Evolutionary conservation across 1,140 invertebrate genomes (phyloP).

Genomic region (Cherax destructor): DNA sequence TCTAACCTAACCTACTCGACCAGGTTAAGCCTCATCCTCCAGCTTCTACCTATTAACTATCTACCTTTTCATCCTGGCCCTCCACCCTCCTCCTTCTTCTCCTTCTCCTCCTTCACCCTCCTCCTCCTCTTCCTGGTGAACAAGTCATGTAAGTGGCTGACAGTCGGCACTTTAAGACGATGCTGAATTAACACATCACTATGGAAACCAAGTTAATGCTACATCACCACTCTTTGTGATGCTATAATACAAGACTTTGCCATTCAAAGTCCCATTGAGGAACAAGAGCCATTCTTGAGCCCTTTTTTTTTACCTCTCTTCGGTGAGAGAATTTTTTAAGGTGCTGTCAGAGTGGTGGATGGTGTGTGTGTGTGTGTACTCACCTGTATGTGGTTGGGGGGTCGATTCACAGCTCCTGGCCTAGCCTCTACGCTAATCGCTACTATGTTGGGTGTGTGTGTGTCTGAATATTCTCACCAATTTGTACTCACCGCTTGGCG

Average conservation of each 20-base stretch:
- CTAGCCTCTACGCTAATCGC: no score
- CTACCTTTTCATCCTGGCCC: background rate
- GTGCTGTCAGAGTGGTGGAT: background rate
- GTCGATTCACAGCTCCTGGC: no score
- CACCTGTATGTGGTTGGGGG: background rate
- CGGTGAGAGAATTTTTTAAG: background rate
- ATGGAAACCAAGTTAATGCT: slow-evolving; percentile 21
- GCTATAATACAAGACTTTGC: slow-evolving; percentile 18
- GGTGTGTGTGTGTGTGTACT: background rate
- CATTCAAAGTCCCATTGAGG: background rate
- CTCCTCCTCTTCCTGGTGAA: background rate
- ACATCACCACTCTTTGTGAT: slow-evolving; percentile 30
- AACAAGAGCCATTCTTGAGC: background rate
- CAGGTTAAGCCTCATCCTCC: background rate
- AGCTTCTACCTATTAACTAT: background rate
- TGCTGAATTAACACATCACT: slow-evolving; percentile 31
- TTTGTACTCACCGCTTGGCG: no score
- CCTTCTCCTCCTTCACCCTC: background rate
- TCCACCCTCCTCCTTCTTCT: background rate
- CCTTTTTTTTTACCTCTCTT: slow-evolving; percentile 6
- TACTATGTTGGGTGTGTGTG: slow-evolving; percentile 3
- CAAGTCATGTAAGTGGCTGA: slow-evolving; percentile 41
- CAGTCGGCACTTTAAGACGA: slow-evolving; percentile 11
- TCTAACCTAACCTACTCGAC: background rate
- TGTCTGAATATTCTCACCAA: background rate